Base-by-base conservation (phyloP, 2,888 invertebrate species). In the Xestia ashworthii region DNA sequence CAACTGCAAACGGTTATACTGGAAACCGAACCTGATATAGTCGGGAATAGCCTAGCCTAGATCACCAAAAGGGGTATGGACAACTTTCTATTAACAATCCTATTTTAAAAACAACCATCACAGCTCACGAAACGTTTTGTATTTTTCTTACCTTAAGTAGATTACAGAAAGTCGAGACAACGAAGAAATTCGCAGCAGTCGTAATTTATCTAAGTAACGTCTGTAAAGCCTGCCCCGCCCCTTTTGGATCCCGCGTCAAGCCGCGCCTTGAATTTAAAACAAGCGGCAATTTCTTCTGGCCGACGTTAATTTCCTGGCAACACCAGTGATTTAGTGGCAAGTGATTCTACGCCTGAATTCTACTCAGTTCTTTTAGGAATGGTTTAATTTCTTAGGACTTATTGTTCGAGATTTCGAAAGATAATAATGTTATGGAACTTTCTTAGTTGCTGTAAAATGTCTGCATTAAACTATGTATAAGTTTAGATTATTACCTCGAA, bases 131-230 rank as follows among this genome's bases (percentile, higher is more conserved):
- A 90, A 83, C 90, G 88, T 88, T 89, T 91, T 89, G 87, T 90
- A 90, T 91, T 92, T 79, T 79, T 76, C 90, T 91, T 90, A 93
- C 94, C 93, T 92, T 93, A 93, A 93, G 92, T 91, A 91, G 93
- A 94, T 93, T 93, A 93, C 89, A 32, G 86, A 81, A 83, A 81
- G 82, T 80, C 53, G 60, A 77, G 80, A 86, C 87, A 84, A 87
- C 86, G 88, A 89, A 91, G 91, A 90, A 91, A 92, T 92, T 91
- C 91, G 78, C 91, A 90, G 91, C 91, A 90, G 86, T 84, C 89
- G 93, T 94, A 94, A 96, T 96, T 95, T 94, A 95, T 96, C 95
- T 95, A 92, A 89, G 93, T 95, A 95, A 96, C 94, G 94, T 92
- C 93, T 89, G 90, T 88, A 91, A 91, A 91, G 91, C 90, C 85